Evolutionary conservation across 1,140 invertebrate species (phyloP).

Genomic region (Psilanteris sp.): DNA sequence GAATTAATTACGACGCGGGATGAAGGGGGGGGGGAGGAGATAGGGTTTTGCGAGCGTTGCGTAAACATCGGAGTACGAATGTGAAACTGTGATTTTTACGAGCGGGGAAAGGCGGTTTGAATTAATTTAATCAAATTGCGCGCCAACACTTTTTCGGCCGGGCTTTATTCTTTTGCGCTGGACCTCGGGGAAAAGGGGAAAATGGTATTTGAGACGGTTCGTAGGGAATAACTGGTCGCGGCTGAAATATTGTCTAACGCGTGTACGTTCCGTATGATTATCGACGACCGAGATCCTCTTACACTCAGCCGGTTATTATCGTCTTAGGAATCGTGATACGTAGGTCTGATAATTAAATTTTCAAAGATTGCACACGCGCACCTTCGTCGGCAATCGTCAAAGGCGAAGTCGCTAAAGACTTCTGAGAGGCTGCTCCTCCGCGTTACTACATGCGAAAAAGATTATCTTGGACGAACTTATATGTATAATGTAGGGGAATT

Average conservation of each 20-base stretch:
- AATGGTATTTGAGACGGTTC: too few species aligned
- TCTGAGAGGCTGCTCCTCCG: too few species aligned
- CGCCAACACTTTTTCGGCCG: neutral
- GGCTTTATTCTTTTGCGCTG: neutral
- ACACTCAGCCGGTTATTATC: conserved; percentile 65
- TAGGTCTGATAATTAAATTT: conserved; percentile 70
- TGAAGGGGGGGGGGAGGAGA: too few species aligned
- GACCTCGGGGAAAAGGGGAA: conserved; percentile 1
- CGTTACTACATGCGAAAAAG: too few species aligned
- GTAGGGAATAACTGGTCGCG: too few species aligned
- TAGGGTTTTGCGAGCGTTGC: conserved; percentile 21
- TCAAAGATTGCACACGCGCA: conserved; percentile 62
- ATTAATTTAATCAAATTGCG: conserved; percentile 14
- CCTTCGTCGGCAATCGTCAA: conserved; percentile 52
- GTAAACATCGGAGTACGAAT: conserved; percentile 6
- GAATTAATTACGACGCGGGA: conserved; percentile 66
- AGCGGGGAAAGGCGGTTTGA: conserved; percentile 1
- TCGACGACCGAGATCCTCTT: conserved; percentile 48
- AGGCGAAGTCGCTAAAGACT: conserved; percentile 44
- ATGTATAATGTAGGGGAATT: too few species aligned
- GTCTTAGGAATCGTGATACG: conserved; percentile 64
- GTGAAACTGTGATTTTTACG: conserved; percentile 7
- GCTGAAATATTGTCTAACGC: conserved; percentile 40
- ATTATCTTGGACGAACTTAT: too few species aligned
- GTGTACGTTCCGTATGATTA: conserved; percentile 38